A percentile compares a stretch with the other conserved stretches of the same genome.
These are phyloP conservation scores for Pogoniulus pusillus DNA, from an alignment of 2,797 vertebrate genomes.

Conservation along the genomic window DNA sequence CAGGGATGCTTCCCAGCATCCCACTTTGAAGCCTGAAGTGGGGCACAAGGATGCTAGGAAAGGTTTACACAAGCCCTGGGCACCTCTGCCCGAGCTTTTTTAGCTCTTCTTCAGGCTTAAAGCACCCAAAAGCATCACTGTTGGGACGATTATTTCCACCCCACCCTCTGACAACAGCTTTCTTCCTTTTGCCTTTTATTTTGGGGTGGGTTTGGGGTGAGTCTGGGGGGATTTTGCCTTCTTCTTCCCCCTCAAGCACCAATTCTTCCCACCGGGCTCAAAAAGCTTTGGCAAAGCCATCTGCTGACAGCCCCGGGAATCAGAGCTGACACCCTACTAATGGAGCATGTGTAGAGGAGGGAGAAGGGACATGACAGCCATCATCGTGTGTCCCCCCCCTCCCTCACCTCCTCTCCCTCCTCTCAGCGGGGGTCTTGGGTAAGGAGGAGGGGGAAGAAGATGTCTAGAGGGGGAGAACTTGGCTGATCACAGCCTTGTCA, in stretches of 20 bases:
- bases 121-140: background rate
- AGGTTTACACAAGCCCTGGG: background rate
- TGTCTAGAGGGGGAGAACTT: too few species aligned
- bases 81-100: background rate
- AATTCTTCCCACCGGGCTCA: background rate
- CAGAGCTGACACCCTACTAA: slow-evolving; percentile 12
- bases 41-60: background rate
- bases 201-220: too few species aligned
- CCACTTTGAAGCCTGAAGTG: background rate
- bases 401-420: background rate
- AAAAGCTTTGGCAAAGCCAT: background rate
- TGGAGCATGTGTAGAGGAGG: background rate
- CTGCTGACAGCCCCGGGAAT: background rate
- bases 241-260: background rate
- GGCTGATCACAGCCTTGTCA: slow-evolving; percentile 38
- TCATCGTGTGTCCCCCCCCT: background rate
- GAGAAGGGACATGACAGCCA: background rate
- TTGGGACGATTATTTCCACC: background rate
- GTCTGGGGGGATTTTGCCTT: too few species aligned
- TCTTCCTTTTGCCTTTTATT: background rate
- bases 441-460: too few species aligned
- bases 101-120: background rate
- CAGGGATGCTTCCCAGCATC: background rate
- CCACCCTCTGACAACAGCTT: background rate
- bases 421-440: background rate